phyloP scores from a whole-genome alignment of 2,888 invertebrate species.

The Agrilus biguttatus region DNA sequence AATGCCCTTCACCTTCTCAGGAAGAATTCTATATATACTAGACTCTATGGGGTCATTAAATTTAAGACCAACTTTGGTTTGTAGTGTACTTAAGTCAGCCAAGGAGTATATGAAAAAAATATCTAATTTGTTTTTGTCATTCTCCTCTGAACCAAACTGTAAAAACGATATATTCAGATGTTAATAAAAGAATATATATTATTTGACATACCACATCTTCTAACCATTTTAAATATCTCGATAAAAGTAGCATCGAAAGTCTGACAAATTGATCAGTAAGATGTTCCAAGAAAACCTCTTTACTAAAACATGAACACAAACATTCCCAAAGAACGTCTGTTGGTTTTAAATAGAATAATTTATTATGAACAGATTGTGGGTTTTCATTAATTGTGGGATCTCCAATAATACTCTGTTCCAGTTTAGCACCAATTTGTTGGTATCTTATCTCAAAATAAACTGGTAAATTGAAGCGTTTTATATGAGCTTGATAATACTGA shows the following conservation, averaged over 20 bases:
- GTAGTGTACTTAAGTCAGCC: conserved; percentile 17
- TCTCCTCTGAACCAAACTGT: not conserved
- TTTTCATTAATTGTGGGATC: conserved; percentile 7
- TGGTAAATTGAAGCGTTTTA: conserved; percentile 78
- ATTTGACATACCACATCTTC: conserved; percentile 11
- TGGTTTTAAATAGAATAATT: conserved; percentile 33
- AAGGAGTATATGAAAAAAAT: conserved; percentile 20
- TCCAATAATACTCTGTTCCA: conserved; percentile 35
- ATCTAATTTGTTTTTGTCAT: conserved; percentile 12
- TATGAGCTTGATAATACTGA: conserved; percentile 58
- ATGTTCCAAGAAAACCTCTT: conserved; percentile 64
- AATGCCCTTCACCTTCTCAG: conserved; percentile 14
- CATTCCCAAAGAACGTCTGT: conserved; percentile 36
- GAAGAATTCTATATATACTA: conserved; percentile 18
- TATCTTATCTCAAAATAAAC: conserved; percentile 95
- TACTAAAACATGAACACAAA: conserved; percentile 50
- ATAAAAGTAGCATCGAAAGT: conserved; percentile 67
- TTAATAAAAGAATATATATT: not conserved
- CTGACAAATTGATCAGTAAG: conserved; percentile 79
- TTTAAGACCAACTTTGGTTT: conserved; percentile 11
- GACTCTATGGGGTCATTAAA: conserved; percentile 5
- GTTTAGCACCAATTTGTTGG: conserved; percentile 75
- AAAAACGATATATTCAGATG: conserved; percentile 1
- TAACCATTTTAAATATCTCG: conserved; percentile 67
- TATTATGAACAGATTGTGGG: too few relatives aligned